A percentile compares a stretch with the other conserved stretches of the same genome.
Conservation (phyloP, 1,140 invertebrate genomes). For the Rhopalosiphum maidis region DNA sequence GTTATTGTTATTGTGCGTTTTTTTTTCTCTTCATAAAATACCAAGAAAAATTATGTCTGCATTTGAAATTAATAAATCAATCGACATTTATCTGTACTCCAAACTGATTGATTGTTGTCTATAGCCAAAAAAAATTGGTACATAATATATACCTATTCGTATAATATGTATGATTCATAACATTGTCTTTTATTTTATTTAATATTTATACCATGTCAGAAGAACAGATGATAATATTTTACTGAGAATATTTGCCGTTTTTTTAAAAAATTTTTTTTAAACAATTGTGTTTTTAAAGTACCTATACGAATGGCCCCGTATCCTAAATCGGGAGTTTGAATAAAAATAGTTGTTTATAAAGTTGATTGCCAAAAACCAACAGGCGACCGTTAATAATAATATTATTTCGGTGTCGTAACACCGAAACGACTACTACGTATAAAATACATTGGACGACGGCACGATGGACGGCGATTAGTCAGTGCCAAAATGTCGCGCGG, state of each 20-base stretch:
- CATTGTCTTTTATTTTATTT: conserved; percentile 18
- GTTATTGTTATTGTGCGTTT: background rate
- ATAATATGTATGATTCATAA: conserved; percentile 16
- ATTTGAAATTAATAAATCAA: conserved; percentile 53
- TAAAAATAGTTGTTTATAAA: conserved; percentile 50
- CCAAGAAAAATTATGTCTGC: conserved; percentile 55
- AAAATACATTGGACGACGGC: conserved; percentile 17
- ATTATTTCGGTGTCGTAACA: conserved; percentile 10
- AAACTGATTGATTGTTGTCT: conserved; percentile 50
- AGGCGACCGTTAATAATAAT: conserved; percentile 30
- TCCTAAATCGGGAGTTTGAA: conserved; percentile 16
- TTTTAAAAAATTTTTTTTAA: background rate
- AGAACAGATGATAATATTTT: conserved; percentile 25
- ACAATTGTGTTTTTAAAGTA: background rate
- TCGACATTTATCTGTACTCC: background rate
- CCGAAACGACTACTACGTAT: background rate
- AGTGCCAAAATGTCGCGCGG: conserved; percentile 48
- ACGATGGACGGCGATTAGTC: conserved; percentile 44
- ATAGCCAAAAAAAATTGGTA: background rate
- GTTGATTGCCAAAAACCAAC: conserved; percentile 38
- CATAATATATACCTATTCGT: background rate
- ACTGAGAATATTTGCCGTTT: background rate
- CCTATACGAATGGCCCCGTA: background rate
- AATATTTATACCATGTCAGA: background rate
- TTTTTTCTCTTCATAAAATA: conserved; percentile 36